Evolutionary conservation across 2,888 invertebrate genomes (phyloP).

Genomic region (Scotopteryx bipunctaria): DNA sequence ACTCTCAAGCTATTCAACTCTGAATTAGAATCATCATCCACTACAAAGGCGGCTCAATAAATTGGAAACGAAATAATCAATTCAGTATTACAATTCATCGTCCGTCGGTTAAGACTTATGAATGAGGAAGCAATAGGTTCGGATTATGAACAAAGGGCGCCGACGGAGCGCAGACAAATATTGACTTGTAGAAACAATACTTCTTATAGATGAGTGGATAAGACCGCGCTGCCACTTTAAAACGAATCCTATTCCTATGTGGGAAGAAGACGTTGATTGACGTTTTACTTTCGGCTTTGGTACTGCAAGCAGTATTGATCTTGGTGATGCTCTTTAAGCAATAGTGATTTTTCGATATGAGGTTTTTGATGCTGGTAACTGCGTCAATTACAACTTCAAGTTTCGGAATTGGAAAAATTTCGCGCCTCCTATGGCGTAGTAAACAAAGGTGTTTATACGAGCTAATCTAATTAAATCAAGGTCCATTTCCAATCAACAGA

Average conservation of each 20-base stretch:
- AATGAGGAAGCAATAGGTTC: conserved; percentile 68
- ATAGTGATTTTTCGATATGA: too few species aligned
- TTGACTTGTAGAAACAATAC: conserved; percentile 82
- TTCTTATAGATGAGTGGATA: conserved; percentile 41
- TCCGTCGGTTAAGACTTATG: conserved; percentile 55
- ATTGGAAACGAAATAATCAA: conserved; percentile 71
- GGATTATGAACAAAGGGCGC: conserved; percentile 76
- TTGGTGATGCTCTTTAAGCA: not conserved
- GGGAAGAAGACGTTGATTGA: conserved; percentile 67
- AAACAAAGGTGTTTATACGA: too few species aligned
- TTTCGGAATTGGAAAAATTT: too few species aligned
- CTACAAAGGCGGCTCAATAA: conserved; percentile 65
- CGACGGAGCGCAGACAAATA: conserved; percentile 78
- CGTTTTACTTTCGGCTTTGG: conserved; percentile 49
- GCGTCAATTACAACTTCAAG: too few species aligned
- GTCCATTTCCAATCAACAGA: conserved; percentile 41
- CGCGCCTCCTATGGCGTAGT: too few species aligned
- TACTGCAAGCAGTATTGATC: not conserved
- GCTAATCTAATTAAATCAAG: conserved; percentile 15
- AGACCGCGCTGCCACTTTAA: conserved; percentile 39
- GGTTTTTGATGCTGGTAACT: not conserved
- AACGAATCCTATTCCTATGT: conserved; percentile 29
- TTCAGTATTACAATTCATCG: conserved; percentile 80
- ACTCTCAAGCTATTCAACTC: conserved; percentile 49
- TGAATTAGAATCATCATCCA: conserved; percentile 61